phyloP scores from a whole-genome alignment of 2,888 invertebrate species.

The Metopia argyrocephala region DNA sequence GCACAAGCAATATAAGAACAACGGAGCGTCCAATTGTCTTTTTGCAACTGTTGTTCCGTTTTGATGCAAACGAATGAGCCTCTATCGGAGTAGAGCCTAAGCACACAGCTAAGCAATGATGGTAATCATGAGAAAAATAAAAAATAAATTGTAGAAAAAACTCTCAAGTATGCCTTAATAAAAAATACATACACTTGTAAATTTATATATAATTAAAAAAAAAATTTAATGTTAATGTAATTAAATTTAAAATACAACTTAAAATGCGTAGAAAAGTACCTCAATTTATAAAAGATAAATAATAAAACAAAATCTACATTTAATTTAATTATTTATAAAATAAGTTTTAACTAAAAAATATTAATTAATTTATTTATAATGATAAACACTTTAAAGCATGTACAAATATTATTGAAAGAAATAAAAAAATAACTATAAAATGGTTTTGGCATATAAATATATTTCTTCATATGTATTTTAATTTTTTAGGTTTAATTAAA shows the following conservation, averaged over 20 bases:
- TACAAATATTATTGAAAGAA: constrained; percentile 46
- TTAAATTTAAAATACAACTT: constrained; percentile 5
- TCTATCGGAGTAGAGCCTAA: constrained; percentile 48
- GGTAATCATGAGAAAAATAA: no score
- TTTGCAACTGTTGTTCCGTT: constrained; percentile 79
- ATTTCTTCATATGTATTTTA: constrained; percentile 33
- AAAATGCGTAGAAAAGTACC: constrained; percentile 63
- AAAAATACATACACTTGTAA: constrained; percentile 31
- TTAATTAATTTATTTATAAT: constrained; percentile 64
- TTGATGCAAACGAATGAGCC: constrained; percentile 75
- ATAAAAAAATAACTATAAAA: background rate
- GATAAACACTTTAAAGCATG: constrained; percentile 40
- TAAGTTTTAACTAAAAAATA: background rate
- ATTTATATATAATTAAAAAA: constrained; percentile 15
- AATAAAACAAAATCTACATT: background rate
- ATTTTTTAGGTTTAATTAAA: constrained; percentile 6
- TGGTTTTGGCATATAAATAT: constrained; percentile 39
- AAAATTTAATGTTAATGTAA: no score
- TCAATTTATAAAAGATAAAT: constrained; percentile 42
- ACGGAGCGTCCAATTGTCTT: constrained; percentile 79
- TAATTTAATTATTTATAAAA: constrained; percentile 21
- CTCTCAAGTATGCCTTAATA: constrained; percentile 32
- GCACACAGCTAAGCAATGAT: constrained; percentile 6
- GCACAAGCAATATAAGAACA: constrained; percentile 78
- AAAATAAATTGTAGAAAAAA: constrained; percentile 34